Percentiles rank a stretch among this genome's conserved stretches.
phyloP scores from a whole-genome alignment of 2,797 vertebrate species.

The Amphiprion clarkii region DNA sequence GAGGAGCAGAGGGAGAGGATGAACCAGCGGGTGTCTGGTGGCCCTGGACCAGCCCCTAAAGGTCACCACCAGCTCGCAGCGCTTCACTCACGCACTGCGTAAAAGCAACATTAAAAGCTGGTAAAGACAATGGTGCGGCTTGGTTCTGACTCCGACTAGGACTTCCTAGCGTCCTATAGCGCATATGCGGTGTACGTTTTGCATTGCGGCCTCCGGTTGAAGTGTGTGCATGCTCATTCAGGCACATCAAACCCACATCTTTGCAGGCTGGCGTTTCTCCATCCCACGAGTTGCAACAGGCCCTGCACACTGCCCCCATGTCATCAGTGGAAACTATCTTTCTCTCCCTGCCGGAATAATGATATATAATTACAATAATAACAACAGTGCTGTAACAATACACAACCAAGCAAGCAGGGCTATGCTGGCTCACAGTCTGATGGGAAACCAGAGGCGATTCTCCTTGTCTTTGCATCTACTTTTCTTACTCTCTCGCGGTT shows the following conservation, averaged over 20 bases:
- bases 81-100: slow-evolving; percentile 21
- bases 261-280: slow-evolving; percentile 64
- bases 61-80: slow-evolving; percentile 62
- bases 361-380: slow-evolving; percentile 86
- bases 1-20: slow-evolving; percentile 68
- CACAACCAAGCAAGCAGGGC: slow-evolving; percentile 35
- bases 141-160: neutral
- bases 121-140: neutral
- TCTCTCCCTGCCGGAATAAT: slow-evolving; percentile 79
- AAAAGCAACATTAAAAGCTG: slow-evolving; percentile 1
- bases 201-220: slow-evolving; percentile 36
- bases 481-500: neutral
- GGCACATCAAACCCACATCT: slow-evolving; percentile 71
- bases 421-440: slow-evolving; percentile 35
- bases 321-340: slow-evolving; percentile 81
- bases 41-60: slow-evolving; percentile 63
- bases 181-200: neutral
- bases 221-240: slow-evolving; percentile 54
- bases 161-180: neutral
- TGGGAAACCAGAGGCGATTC: slow-evolving; percentile 51
- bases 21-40: slow-evolving; percentile 79
- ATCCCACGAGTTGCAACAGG: slow-evolving; percentile 79
- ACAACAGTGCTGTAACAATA: slow-evolving; percentile 71
- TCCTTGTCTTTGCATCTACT: slow-evolving; percentile 1
- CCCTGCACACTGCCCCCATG: slow-evolving; percentile 73